phyloP scores from a whole-genome alignment of 2,113 vertebrate species.

The Bubo bubo region DNA sequence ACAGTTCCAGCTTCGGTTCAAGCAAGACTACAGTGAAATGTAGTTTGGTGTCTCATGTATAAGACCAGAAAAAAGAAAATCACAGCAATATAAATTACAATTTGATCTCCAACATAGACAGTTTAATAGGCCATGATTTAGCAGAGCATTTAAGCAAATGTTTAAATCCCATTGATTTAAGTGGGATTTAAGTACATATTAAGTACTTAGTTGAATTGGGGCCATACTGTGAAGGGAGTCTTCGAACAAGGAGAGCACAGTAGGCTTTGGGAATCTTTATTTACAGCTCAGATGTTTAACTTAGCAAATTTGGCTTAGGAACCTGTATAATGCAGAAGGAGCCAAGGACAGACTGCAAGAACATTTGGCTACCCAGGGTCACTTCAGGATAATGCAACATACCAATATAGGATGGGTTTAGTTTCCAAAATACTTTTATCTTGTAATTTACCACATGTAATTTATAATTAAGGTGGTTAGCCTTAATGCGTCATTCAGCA shows the following conservation, averaged over 20 bases:
- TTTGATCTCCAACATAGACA: not conserved
- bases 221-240: constrained; percentile 31
- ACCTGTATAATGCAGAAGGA: constrained; percentile 9
- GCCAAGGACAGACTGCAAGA: constrained; percentile 53
- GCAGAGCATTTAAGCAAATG: constrained; percentile 45
- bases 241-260: constrained; percentile 30
- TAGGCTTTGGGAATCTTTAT: constrained; percentile 49
- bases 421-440: not conserved
- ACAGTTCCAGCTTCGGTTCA: not conserved
- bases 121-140: constrained; percentile 40
- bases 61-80: constrained; percentile 11
- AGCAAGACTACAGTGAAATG: not conserved
- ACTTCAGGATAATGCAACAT: constrained; percentile 32
- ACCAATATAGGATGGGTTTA: not conserved
- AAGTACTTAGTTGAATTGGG: constrained; percentile 48
- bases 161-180: constrained; percentile 57
- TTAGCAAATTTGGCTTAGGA: constrained; percentile 41
- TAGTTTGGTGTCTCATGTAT: not conserved
- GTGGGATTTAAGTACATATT: constrained; percentile 50
- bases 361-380: constrained; percentile 54
- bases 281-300: constrained; percentile 63
- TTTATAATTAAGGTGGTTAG: not conserved
- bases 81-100: constrained; percentile 24
- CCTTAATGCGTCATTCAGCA: not conserved
- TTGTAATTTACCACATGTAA: not conserved